Percentiles rank a stretch among this genome's conserved stretches.
Conservation (phyloP, 2,113 vertebrate species). For the Felis catus region DNA sequence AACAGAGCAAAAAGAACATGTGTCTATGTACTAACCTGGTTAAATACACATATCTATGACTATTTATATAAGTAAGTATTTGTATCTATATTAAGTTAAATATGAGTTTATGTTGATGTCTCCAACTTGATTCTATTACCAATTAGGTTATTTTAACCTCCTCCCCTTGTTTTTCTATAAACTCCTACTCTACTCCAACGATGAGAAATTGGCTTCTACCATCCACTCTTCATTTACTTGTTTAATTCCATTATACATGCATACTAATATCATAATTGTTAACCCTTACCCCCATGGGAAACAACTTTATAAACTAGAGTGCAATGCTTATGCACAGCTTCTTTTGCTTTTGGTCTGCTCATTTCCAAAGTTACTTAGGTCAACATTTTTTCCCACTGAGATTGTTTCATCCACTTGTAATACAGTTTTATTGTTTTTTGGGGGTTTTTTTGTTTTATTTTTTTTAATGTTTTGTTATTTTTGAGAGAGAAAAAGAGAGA, state of each 20-base stretch:
- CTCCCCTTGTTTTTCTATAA: neutral
- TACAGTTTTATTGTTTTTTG: too few relatives aligned
- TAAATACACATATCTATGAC: neutral
- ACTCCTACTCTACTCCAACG: neutral
- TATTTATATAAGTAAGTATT: neutral
- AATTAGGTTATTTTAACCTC: neutral
- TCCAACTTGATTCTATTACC: neutral
- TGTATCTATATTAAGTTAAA: neutral
- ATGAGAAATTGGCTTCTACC: neutral
- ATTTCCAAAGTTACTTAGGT: neutral
- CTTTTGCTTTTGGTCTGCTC: neutral
- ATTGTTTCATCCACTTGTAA: too few relatives aligned
- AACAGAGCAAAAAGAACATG: neutral
- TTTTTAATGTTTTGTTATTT: neutral
- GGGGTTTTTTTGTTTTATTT: neutral
- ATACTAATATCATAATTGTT: neutral
- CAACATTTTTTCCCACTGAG: too few relatives aligned
- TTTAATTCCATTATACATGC: neutral
- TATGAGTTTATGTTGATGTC: neutral
- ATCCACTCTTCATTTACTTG: neutral
- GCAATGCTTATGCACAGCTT: neutral
- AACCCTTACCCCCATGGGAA: neutral
- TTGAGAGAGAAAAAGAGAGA: neutral
- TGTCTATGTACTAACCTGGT: neutral
- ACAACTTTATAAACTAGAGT: neutral